A percentile compares a stretch with the other conserved stretches of the same genome.
Evolutionary conservation across 2,113 vertebrate genomes (phyloP).

Genomic region (Aix galericulata): DNA sequence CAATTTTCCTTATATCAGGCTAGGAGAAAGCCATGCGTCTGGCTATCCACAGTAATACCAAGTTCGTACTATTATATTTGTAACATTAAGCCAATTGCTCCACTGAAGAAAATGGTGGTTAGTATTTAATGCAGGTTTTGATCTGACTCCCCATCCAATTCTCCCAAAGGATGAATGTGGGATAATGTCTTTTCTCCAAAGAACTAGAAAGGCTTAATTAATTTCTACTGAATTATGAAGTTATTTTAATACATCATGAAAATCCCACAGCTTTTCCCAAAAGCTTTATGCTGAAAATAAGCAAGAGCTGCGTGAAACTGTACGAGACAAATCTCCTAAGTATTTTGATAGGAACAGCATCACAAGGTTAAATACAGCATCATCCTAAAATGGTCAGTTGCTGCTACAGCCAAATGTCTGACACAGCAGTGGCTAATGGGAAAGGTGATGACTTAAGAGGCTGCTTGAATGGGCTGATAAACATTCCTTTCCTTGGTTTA

Average conservation of each 20-base stretch:
- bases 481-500: background rate
- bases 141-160: background rate
- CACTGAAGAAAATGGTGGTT: background rate
- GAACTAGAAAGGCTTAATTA: background rate
- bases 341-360: background rate
- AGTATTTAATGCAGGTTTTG: background rate
- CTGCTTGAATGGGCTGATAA: background rate
- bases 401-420: background rate
- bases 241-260: background rate
- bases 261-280: background rate
- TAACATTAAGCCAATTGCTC: background rate
- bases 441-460: background rate
- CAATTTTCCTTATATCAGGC: background rate
- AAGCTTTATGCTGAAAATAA: background rate
- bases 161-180: background rate
- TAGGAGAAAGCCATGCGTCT: background rate
- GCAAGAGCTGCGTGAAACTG: background rate
- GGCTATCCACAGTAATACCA: background rate
- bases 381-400: constrained; percentile 2
- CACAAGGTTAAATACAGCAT: background rate
- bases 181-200: background rate
- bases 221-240: background rate
- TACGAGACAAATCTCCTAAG: background rate
- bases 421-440: background rate
- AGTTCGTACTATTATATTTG: background rate